Evolutionary conservation across 2,113 vertebrate species (phyloP).

Genomic region (Turnix velox): DNA sequence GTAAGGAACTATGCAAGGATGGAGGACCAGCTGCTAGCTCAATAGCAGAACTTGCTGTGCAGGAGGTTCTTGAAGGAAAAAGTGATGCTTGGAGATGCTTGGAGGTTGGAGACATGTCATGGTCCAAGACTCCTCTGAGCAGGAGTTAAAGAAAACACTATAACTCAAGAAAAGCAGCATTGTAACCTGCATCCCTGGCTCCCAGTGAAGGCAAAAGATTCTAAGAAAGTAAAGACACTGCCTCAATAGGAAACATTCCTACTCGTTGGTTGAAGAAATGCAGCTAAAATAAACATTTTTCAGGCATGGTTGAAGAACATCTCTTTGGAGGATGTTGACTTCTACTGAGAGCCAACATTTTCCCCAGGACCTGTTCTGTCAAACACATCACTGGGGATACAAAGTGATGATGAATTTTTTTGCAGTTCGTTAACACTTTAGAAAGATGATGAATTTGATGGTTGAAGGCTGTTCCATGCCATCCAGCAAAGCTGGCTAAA

Average conservation of each 20-base stretch:
- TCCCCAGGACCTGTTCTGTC: background rate
- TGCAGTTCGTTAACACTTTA: background rate
- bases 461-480: background rate
- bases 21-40: background rate
- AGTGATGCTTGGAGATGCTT: background rate
- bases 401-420: background rate
- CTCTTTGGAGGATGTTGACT: background rate
- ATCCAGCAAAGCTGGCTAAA: background rate
- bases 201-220: fast-evolving
- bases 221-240: background rate
- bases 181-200: background rate
- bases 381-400: background rate
- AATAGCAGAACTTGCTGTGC: background rate
- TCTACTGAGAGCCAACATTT: background rate
- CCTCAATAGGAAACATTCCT: background rate
- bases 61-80: background rate
- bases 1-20: background rate
- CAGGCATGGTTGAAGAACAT: background rate
- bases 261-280: background rate
- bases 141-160: background rate
- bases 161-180: background rate
- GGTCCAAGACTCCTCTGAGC: background rate
- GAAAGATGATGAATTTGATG: background rate
- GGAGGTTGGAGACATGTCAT: background rate
- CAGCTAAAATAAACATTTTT: background rate